Base-by-base conservation (phyloP, 1,140 invertebrate genomes). In the Drosophila pachea region DNA sequence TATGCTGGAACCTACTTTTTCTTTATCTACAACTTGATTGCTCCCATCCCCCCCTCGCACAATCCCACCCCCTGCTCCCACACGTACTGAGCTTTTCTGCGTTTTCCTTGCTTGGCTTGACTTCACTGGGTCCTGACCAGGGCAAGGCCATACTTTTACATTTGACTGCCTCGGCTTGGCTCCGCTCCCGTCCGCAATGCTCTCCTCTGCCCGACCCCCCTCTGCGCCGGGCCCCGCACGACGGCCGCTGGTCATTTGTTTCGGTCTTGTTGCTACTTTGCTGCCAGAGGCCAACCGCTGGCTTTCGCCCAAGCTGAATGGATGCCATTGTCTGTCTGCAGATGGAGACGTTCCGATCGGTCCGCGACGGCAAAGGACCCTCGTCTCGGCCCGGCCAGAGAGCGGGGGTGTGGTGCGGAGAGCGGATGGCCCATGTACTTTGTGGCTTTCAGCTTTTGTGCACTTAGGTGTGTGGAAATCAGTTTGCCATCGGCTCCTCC, bases 61-160 rank as follows among this genome's bases (percentile, higher is more conserved):
- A n/a, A n/a, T 22, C 7, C 33, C 0, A 29, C 3, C 29, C 12
- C n/a, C 29, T 47, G 16, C 5, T 29, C 22, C 12, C 11, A 22
- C 35, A 29, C 12, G 36, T 7, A 29, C 31, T 50, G 29, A 14
- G 33, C 53, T 55, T 55, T 68, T 49, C 29, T 55, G 50, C 43
- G 35, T 63, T 55, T 68, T 55, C 35, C 35, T 29, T 49, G 66
- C 45, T 56, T 40, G 52, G 48, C 16, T 60, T 67, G 54, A 33
- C 54, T 66, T 35, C 16, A 38, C 12, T 49, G 22, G 29, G 14
- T 53, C 8, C 56, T 36, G 54, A 50, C 50, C 33, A 32, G 47
- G 22, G 14, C 38, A 63, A 8, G 52, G 54, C 40, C 62, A 65
- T 70, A 35, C 54, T 48, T 60, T 71, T 67, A 60, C 68, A 71